These are phyloP conservation scores for Hapalemur alaotrensis DNA, from an alignment of 2,797 vertebrate species.

Conservation along the genomic window DNA sequence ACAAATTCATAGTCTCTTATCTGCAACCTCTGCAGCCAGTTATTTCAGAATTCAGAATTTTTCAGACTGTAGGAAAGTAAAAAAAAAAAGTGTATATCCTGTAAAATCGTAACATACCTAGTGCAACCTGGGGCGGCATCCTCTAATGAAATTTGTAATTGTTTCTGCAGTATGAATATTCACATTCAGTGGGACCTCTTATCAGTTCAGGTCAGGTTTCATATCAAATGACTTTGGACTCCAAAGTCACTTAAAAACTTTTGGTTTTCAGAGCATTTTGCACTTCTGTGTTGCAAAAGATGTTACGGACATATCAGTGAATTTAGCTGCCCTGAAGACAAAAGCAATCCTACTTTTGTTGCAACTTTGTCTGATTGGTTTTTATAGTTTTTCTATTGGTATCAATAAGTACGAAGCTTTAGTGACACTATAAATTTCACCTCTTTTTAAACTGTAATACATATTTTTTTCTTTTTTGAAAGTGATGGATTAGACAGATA, in stretches of 20 bases:
- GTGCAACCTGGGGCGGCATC: not conserved
- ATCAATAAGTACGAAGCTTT: not conserved
- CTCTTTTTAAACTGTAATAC: not conserved
- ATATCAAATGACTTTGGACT: not conserved
- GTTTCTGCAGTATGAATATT: not conserved
- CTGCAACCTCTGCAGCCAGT: not conserved
- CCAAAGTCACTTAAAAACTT: not conserved
- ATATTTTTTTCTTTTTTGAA: not conserved
- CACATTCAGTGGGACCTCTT: not conserved
- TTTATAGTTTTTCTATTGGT: not conserved
- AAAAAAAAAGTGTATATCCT: not conserved
- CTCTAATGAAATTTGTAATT: not conserved
- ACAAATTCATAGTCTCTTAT: not conserved
- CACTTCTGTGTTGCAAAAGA: not conserved
- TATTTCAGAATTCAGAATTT: not conserved
- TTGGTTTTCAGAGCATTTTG: not conserved
- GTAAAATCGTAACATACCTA: not conserved
- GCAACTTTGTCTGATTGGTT: not conserved
- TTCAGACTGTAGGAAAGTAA: not conserved
- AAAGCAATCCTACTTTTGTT: not conserved
- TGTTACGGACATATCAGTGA: not conserved
- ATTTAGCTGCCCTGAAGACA: not conserved
- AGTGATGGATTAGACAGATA: not conserved
- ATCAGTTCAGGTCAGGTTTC: not conserved
- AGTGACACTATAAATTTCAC: not conserved